A percentile compares a stretch with the other conserved stretches of the same genome.
Evolutionary conservation across 2,113 vertebrate species (phyloP).

Genomic region (Vidua macroura): DNA sequence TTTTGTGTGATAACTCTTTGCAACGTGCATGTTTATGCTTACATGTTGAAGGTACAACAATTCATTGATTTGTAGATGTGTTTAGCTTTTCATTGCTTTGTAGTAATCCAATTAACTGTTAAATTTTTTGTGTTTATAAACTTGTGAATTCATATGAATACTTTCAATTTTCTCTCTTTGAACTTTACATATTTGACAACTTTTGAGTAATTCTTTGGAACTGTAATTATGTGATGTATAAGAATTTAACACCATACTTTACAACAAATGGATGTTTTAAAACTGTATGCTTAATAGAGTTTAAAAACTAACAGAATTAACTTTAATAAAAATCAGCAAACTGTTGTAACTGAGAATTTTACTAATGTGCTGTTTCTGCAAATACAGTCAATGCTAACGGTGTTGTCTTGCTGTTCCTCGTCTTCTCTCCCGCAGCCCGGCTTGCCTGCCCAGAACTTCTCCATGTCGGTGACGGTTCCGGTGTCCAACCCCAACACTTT

Average conservation of each 20-base stretch:
- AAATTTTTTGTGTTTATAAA: neutral
- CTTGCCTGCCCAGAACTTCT: conserved; percentile 94
- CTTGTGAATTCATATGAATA: neutral
- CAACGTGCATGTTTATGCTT: conserved; percentile 42
- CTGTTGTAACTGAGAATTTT: neutral
- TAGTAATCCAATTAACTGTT: conserved; percentile 34
- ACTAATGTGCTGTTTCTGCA: neutral
- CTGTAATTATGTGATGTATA: neutral
- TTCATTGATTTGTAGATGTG: neutral
- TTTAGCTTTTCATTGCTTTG: conserved; percentile 20
- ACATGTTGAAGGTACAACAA: conserved; percentile 10
- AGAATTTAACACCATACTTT: neutral
- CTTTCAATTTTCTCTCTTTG: neutral
- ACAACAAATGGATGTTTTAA: neutral
- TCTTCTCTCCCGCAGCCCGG: conserved; percentile 79
- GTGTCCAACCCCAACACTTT: conserved; percentile 91
- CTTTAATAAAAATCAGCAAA: neutral
- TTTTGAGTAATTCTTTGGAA: conserved; percentile 8
- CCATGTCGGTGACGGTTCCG: conserved; percentile 97
- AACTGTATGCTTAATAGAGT: neutral
- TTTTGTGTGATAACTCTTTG: conserved; percentile 19
- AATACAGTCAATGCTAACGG: neutral
- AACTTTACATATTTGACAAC: neutral
- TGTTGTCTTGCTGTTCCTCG: neutral
- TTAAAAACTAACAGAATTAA: conserved; percentile 62